phyloP scores from a whole-genome alignment of 2,888 invertebrate genomes.

The Lepeophtheirus nordmannii region DNA sequence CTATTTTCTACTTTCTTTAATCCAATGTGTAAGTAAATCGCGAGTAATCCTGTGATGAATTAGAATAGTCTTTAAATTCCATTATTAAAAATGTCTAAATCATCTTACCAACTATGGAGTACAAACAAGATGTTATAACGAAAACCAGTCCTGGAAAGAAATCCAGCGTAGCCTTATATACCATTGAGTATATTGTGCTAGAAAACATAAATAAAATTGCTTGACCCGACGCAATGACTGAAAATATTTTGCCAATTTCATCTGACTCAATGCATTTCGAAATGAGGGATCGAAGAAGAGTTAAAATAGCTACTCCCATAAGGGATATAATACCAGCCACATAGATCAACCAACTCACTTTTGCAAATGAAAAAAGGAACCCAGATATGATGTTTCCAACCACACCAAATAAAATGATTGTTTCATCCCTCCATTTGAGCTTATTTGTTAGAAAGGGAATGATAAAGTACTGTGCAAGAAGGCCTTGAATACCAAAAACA shows the following conservation, averaged over 20 bases:
- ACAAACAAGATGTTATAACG: neutral
- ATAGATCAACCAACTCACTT: neutral
- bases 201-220: neutral
- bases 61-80: neutral
- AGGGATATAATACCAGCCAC: neutral
- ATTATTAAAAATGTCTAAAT: too few relatives aligned
- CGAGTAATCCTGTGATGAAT: neutral
- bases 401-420: neutral
- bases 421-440: neutral
- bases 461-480: constrained; percentile 11
- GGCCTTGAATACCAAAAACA: constrained; percentile 8
- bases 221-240: neutral
- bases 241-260: neutral
- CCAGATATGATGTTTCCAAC: neutral
- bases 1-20: neutral
- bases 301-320: neutral
- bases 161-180: constrained; percentile 1
- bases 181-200: neutral
- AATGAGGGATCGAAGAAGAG: neutral
- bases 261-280: neutral
- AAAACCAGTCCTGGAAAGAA: neutral
- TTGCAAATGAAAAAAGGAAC: neutral
- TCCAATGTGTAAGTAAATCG: neutral
- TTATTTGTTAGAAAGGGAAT: constrained; percentile 10
- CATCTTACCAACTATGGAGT: neutral